These are phyloP conservation scores for Tenodera sinensis DNA, from an alignment of 2,888 invertebrate species.

Conservation along the genomic window DNA sequence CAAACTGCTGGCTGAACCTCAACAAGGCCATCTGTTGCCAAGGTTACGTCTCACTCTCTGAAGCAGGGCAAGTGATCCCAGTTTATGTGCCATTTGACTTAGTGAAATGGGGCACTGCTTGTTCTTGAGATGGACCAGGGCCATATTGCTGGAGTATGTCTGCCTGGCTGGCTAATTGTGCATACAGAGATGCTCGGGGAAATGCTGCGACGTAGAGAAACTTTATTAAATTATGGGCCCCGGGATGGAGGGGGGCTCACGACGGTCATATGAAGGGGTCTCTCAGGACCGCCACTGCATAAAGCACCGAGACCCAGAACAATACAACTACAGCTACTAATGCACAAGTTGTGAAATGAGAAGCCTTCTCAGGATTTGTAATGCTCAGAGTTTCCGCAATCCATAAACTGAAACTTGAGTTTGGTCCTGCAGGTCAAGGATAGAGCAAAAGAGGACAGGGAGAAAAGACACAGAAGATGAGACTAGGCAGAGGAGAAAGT, in stretches of 20 bases:
- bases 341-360: background rate
- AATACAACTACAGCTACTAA: background rate
- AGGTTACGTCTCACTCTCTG: too few species aligned
- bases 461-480: too few species aligned
- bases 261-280: background rate
- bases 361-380: background rate
- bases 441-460: too few species aligned
- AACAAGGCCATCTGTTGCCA: too few species aligned
- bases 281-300: background rate
- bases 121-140: background rate
- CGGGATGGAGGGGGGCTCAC: background rate
- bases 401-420: background rate
- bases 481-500: too few species aligned
- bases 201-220: background rate
- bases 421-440: background rate
- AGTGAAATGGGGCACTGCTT: too few species aligned
- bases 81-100: too few species aligned
- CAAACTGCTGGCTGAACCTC: too few species aligned
- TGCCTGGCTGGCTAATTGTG: background rate
- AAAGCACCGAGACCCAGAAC: background rate
- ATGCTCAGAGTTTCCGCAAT: background rate
- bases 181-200: background rate
- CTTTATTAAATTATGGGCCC: background rate
- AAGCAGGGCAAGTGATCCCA: too few species aligned
- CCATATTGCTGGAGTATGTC: background rate